Evolutionary conservation across 1,140 invertebrate genomes (phyloP).

Genomic region (Macrosteles quadrilineatus): DNA sequence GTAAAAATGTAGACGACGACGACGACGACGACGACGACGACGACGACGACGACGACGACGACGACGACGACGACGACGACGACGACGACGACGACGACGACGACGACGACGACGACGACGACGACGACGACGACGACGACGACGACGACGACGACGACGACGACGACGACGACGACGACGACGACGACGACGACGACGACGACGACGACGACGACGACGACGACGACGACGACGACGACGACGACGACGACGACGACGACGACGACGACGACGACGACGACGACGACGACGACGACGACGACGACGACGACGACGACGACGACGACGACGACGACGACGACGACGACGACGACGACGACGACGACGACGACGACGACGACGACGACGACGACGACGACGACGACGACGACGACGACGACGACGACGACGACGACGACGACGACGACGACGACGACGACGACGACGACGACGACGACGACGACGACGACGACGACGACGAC

Average conservation of each 20-base stretch:
- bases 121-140: slow-evolving; percentile 1
- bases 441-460: slow-evolving; percentile 1
- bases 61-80: slow-evolving; percentile 1
- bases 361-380: slow-evolving; percentile 1
- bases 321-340: slow-evolving; percentile 1
- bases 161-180: slow-evolving; percentile 1
- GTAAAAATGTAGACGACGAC: too few species aligned
- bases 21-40: slow-evolving; percentile 1
- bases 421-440: slow-evolving; percentile 1
- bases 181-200: slow-evolving; percentile 1
- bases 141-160: slow-evolving; percentile 1
- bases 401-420: slow-evolving; percentile 1
- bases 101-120: slow-evolving; percentile 1
- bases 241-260: slow-evolving; percentile 1
- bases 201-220: slow-evolving; percentile 1
- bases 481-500: slow-evolving; percentile 1
- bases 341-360: slow-evolving; percentile 1
- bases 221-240: slow-evolving; percentile 1
- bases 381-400: slow-evolving; percentile 1
- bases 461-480: slow-evolving; percentile 1
- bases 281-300: slow-evolving; percentile 1
- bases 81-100: slow-evolving; percentile 1
- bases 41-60: slow-evolving; percentile 1
- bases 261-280: slow-evolving; percentile 1
- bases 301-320: slow-evolving; percentile 1